phyloP scores from a whole-genome alignment of 2,113 vertebrate species.

The Gobio gobio region DNA sequence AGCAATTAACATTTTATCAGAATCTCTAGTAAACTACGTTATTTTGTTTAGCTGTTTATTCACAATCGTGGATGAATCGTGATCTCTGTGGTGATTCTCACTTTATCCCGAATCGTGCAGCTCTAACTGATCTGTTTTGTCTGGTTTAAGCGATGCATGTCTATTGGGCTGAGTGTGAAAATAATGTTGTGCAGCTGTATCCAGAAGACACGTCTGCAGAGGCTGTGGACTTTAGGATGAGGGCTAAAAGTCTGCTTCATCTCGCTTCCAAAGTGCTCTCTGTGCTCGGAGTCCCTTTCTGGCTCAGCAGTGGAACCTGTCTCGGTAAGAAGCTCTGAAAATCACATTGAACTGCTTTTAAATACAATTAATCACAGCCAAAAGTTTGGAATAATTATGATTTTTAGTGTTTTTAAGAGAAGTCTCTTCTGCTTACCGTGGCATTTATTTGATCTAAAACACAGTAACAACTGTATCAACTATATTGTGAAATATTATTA shows the following conservation, averaged over 20 bases:
- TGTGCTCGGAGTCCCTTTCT: constrained; percentile 84
- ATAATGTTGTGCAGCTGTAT: constrained; percentile 78
- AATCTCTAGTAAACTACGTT: too few species aligned
- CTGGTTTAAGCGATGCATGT: background rate
- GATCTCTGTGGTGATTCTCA: too few species aligned
- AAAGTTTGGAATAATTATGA: too few species aligned
- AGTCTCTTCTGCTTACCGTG: too few species aligned
- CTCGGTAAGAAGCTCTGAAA: constrained; percentile 78
- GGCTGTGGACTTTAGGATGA: constrained; percentile 86
- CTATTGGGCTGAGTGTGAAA: background rate
- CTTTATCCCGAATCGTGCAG: too few species aligned
- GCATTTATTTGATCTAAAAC: too few species aligned
- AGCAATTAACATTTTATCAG: too few species aligned
- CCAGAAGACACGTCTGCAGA: constrained; percentile 87
- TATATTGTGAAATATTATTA: too few species aligned
- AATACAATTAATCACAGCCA: background rate
- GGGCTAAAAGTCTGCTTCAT: constrained; percentile 86
- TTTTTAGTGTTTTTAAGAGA: too few species aligned
- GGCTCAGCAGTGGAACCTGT: constrained; percentile 97
- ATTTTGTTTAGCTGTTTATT: too few species aligned
- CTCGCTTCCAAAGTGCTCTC: constrained; percentile 80
- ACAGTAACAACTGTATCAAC: too few species aligned
- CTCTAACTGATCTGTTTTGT: background rate
- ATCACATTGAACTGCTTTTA: background rate
- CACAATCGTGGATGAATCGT: too few species aligned